Base-by-base conservation (phyloP, 2,113 vertebrate species). In the Myrmecophaga tridactyla region DNA sequence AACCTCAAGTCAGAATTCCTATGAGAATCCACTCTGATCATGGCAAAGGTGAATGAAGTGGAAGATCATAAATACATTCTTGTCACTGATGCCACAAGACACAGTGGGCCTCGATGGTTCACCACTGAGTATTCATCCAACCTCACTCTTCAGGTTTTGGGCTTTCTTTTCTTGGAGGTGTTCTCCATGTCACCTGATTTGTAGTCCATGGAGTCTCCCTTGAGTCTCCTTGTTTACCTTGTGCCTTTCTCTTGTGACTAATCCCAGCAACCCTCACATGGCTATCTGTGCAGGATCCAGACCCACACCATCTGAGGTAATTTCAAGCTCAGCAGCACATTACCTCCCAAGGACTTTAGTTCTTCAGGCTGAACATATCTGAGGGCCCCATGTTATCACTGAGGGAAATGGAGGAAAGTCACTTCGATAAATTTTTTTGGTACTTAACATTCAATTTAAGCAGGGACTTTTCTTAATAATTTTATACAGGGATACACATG, bases 1-100 rank as follows among this genome's bases (percentile, higher is more conserved):
- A 99, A 99, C 97, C 98, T 99, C 46, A 99, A 99, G 99, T 53
- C 21, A 15, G 15, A 72, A 73, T 87, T 72, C 56, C 41, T 72
- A 34, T 12, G 43, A 14, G 34, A 51, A 43, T 72, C 76, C 21
- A 29, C 7, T 75, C 36, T 41, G n/a, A 63, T 63, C n/a, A 34
- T 41, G n/a, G 63, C 43, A 76, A 56, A 80, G 76, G n/a, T 39
- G 29, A 69, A 43, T 7, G 20, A 34, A 21, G n/a, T 6, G 5
- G 8, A 67, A 53, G n/a, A 31, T n/a, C 69, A 21, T n/a, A 82
- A 53, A 60, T 48, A 31, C n/a, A 15, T 67, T 51, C 46, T 51
- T 4, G 43, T 63, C 58, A 63, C 53, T 75, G 25, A 41, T 25
- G 25, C 27, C 41, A 43, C 18, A 29, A 23, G 39, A 39, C n/a